Percentiles rank a stretch among this genome's conserved stretches.
Conservation (phyloP, 2,113 vertebrate species). For the Sinosuthora webbiana region DNA sequence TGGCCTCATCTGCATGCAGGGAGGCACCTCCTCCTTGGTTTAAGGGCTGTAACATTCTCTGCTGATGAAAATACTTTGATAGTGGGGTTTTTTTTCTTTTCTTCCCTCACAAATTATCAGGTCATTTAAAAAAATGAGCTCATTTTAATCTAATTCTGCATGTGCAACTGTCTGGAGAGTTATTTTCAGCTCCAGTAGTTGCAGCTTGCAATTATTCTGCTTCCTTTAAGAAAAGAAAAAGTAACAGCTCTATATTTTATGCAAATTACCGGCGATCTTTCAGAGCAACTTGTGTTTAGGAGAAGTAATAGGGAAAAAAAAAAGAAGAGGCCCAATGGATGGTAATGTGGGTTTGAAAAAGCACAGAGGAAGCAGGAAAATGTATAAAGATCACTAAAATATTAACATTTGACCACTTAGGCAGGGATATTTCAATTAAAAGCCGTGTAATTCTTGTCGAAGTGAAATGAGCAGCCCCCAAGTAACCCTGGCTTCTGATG, state of each 20-base stretch:
- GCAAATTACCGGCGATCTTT: conserved; percentile 54
- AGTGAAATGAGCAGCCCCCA: not conserved
- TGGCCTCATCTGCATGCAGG: not conserved
- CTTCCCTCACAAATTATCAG: conserved; percentile 57
- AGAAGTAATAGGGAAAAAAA: conserved; percentile 17
- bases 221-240: conserved; percentile 70
- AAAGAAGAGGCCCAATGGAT: not conserved
- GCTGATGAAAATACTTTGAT: conserved; percentile 60
- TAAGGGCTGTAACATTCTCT: conserved; percentile 14
- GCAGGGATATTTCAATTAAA: not conserved
- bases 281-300: conserved; percentile 55
- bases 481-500: not conserved
- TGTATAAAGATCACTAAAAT: not conserved
- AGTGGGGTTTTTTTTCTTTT: not conserved
- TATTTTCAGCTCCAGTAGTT: conserved; percentile 75
- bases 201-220: conserved; percentile 69
- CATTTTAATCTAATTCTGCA: conserved; percentile 76
- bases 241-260: conserved; percentile 65
- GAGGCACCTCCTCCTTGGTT: not conserved
- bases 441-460: not conserved
- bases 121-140: conserved; percentile 74
- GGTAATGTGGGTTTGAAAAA: not conserved
- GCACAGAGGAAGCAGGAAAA: not conserved
- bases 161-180: conserved; percentile 72
- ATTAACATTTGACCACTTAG: not conserved